A percentile compares a stretch with the other conserved stretches of the same genome.
These are phyloP conservation scores for Trachemys scripta DNA, from an alignment of 2,113 vertebrate genomes.

Conservation along the genomic window DNA sequence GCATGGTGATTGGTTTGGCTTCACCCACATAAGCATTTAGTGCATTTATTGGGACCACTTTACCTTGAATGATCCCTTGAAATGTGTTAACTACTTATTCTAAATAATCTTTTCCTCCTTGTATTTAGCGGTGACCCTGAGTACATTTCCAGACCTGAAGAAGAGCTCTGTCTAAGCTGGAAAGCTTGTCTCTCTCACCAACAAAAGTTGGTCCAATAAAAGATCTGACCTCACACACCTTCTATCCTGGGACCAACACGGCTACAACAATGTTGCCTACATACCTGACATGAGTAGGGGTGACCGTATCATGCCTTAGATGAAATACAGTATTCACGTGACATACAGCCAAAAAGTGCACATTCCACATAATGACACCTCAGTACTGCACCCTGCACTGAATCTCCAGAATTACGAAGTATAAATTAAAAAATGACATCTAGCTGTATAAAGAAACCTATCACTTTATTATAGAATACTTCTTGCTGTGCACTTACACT, in stretches of 20 bases:
- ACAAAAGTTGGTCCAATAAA: neutral
- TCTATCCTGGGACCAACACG: neutral
- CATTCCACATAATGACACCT: neutral
- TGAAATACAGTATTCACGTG: neutral
- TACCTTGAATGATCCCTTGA: neutral
- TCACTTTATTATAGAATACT: neutral
- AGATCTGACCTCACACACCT: neutral
- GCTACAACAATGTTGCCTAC: neutral
- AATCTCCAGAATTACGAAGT: neutral
- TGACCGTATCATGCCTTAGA: neutral
- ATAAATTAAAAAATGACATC: neutral
- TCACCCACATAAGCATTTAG: neutral
- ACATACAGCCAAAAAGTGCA: neutral
- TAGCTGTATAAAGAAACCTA: neutral
- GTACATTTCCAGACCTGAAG: neutral
- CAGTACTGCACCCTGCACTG: neutral
- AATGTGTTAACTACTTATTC: neutral
- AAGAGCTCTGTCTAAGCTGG: neutral
- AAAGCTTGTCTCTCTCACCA: neutral
- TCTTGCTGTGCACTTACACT: neutral
- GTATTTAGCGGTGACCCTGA: neutral
- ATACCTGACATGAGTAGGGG: neutral
- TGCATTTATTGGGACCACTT: neutral
- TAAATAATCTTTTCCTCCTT: neutral
- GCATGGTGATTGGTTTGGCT: neutral